Base-by-base conservation (phyloP, 1,140 invertebrate species). In the Pogonognathellus flavescens region DNA sequence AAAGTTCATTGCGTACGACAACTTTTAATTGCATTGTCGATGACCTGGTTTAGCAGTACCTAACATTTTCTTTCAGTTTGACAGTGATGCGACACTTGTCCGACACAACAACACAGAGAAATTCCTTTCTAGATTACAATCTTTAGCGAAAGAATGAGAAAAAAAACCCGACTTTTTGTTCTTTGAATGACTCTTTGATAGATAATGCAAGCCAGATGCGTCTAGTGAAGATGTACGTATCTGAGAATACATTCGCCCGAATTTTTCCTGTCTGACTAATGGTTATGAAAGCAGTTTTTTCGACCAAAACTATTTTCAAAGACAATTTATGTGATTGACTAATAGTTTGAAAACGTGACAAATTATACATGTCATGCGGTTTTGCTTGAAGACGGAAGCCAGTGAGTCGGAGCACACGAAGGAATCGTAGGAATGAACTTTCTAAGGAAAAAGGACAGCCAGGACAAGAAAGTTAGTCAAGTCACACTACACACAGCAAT, bases 321-420 rank as follows among this genome's bases (percentile, higher is more conserved):
- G 70, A 76, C 70, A 76, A 76, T 76, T 76, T 76, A 76, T 76
- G 70, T 76, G 70, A 76, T 76, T 76, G 70, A 76, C 70, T 76
- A 76, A 76, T 76, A 76, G 70, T 76, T 76, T 76, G 70, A 76
- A 76, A 76, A 76, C 70, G 70, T 76, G 70, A 76, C 70, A 76
- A 76, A 76, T 76, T 76, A 76, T 76, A 76, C 25, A 49, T 76
- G 70, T 76, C 70, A 76, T 76, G 70, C 70, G 70, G 70, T 76
- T 76, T 76, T 76, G 70, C 22, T 76, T 76, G 70, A 76, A 76
- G 70, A 76, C 41, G 41, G 70, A 76, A 76, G 41, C 16, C 70
- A 76, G 70, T 76, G 70, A 76, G 70, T n/a, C 70, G 70, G 41
- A 76, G 70, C 70, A 76, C 70, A 66, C 22, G 62, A 66, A 66